Base-by-base conservation (phyloP, 2,113 vertebrate genomes). In the Mobula birostris region DNA sequence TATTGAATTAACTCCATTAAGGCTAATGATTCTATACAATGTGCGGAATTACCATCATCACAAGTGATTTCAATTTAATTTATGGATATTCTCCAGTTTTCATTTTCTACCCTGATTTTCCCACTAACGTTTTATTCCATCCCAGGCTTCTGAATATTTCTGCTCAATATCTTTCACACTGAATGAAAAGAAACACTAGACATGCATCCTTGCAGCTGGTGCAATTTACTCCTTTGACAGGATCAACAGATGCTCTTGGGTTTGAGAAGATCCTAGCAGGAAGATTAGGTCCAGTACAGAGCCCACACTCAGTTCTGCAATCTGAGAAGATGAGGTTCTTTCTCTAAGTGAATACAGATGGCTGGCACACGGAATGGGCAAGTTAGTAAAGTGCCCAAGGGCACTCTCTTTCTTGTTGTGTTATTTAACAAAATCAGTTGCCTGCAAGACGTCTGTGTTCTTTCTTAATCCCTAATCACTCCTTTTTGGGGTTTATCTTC, bases 271-370 rank as follows among this genome's bases (percentile, higher is more conserved):
- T 97, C 97, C 97, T 98, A 98, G 97, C 96, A 29, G 96, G 97
- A 97, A 95, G 96, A 96, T 96, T 82, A 95, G 96, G 97, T 96
- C 95, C 96, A 96, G 97, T 95, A 96, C 96, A 94, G 96, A 97
- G 97, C 97, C 97, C 97, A 97, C 97, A 97, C 97, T 98, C 97
- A 98, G 96, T 96, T 95, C 96, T 97, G 98, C 97, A 99, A 98
- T 97, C 96, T 95, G 97, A 99, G 98, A 97, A 96, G 96, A 96
- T 95, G 96, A 95, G 95, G 96, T 96, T 96, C 96, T 78, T 95
- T 72, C 96, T 96, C 95, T 99, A 99, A 99, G 97, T 95, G 98
- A 97, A 98, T 97, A 97, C 99, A 99, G 98, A 99, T 99, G 99
- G 97, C 97, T 97, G 97, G 97, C 96, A 96, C 96, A 96, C 94